Evolutionary conservation across 1,140 invertebrate genomes (phyloP).

Genomic region (Zaprionus africanus): DNA sequence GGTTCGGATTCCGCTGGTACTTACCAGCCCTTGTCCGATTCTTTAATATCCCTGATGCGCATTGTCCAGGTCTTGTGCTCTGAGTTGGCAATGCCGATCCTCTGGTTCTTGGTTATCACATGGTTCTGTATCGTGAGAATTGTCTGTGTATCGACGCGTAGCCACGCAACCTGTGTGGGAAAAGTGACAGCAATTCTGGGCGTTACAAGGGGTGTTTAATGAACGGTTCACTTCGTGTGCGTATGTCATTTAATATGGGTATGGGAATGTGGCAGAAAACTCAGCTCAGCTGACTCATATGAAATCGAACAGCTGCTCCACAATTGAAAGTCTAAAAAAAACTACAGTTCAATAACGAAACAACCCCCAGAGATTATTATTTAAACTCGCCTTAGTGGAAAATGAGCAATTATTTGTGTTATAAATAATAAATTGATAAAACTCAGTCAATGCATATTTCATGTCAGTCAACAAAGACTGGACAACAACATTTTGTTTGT

Average conservation of each 20-base stretch:
- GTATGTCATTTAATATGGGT: not conserved
- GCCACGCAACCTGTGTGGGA: constrained; percentile 92
- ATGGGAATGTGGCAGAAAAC: not conserved
- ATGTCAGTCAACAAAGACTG: not conserved
- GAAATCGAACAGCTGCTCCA: not conserved
- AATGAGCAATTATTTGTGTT: constrained; percentile 2
- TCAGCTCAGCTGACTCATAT: not conserved
- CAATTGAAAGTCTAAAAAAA: not conserved
- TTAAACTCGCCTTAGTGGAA: not conserved
- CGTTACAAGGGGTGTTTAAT: constrained; percentile 10
- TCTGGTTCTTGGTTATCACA: constrained; percentile 94
- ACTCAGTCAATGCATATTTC: not conserved
- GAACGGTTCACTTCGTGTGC: not conserved
- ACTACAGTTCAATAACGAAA: not conserved
- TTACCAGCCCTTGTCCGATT: constrained; percentile 91
- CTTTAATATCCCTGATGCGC: constrained; percentile 91
- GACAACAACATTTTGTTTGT: not conserved
- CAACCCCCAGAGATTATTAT: not conserved
- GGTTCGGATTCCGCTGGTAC: not conserved
- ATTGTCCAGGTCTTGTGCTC: constrained; percentile 94
- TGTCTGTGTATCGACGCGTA: constrained; percentile 95
- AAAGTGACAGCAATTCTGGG: constrained; percentile 7
- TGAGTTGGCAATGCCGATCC: constrained; percentile 93
- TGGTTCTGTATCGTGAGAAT: constrained; percentile 95
- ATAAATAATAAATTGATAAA: not conserved